A percentile compares a stretch with the other conserved stretches of the same genome.
Conservation (phyloP, 2,888 invertebrate genomes). For the Coronaproctus castanopsis region DNA sequence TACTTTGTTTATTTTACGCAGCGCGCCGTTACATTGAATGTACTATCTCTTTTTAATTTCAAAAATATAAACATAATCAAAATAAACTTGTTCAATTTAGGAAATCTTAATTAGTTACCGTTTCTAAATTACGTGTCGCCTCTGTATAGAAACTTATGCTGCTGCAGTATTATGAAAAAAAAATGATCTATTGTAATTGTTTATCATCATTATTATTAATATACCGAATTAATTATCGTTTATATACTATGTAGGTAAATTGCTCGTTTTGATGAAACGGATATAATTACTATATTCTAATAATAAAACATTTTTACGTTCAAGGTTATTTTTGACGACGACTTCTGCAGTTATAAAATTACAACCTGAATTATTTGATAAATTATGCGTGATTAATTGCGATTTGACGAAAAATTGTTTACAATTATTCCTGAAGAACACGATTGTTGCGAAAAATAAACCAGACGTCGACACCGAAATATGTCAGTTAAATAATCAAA, state of each 20-base stretch:
- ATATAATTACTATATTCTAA: too few species aligned
- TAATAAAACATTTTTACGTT: conserved; percentile 16
- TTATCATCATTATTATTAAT: too few species aligned
- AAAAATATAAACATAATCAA: too few species aligned
- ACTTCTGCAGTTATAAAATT: conserved; percentile 86
- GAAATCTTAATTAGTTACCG: neutral
- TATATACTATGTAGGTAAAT: too few species aligned
- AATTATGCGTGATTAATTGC: conserved; percentile 76
- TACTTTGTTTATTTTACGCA: neutral
- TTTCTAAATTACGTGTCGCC: too few species aligned
- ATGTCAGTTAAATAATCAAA: conserved; percentile 35
- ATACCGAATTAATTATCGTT: too few species aligned
- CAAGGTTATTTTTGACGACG: conserved; percentile 76
- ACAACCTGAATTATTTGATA: conserved; percentile 78
- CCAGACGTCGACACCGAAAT: conserved; percentile 84
- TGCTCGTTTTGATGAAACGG: too few species aligned
- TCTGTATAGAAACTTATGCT: too few species aligned
- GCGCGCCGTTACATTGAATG: too few species aligned
- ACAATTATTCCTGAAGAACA: conserved; percentile 70
- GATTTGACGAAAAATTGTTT: conserved; percentile 77
- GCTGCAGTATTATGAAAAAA: too few species aligned
- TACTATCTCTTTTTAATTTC: too few species aligned
- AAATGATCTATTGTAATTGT: too few species aligned
- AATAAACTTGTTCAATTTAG: neutral
- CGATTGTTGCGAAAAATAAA: conserved; percentile 76